A percentile compares a stretch with the other conserved stretches of the same genome.
Evolutionary conservation across 2,888 invertebrate genomes (phyloP).

Genomic region (Spisula subtruncata): DNA sequence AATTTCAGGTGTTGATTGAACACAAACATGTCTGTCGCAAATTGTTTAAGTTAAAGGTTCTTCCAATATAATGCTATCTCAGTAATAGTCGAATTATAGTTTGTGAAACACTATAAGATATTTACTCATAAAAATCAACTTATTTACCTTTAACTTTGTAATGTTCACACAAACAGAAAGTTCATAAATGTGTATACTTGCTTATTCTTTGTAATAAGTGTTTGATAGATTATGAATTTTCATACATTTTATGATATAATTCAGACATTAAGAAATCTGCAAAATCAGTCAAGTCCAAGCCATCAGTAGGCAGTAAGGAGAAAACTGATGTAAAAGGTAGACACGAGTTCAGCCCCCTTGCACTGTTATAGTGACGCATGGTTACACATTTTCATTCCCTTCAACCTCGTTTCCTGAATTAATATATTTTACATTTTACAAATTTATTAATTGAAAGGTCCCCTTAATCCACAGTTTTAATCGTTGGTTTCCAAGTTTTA

Average conservation of each 20-base stretch:
- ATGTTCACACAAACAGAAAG: too few species aligned
- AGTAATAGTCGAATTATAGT: too few species aligned
- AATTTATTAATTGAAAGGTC: not conserved
- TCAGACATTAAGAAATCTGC: conserved; percentile 56
- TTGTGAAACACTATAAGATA: too few species aligned
- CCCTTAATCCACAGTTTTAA: not conserved
- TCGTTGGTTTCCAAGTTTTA: not conserved
- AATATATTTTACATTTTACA: not conserved
- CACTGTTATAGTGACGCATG: conserved; percentile 3
- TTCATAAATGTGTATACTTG: not conserved
- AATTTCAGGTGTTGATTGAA: too few species aligned
- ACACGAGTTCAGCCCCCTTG: not conserved
- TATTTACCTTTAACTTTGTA: too few species aligned
- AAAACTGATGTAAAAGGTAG: conserved; percentile 51
- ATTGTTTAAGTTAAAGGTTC: too few species aligned
- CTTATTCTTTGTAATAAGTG: not conserved
- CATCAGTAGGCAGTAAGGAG: conserved; percentile 49
- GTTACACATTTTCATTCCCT: not conserved
- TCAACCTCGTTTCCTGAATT: not conserved
- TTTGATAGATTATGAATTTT: not conserved
- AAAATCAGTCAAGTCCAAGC: conserved; percentile 42
- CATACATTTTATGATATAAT: conserved; percentile 18
- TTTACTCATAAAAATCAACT: too few species aligned
- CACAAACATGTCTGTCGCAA: too few species aligned
- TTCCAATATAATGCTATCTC: too few species aligned